Conservation (phyloP, 2,888 invertebrate species). For the Dasysyrphus tricinctus region DNA sequence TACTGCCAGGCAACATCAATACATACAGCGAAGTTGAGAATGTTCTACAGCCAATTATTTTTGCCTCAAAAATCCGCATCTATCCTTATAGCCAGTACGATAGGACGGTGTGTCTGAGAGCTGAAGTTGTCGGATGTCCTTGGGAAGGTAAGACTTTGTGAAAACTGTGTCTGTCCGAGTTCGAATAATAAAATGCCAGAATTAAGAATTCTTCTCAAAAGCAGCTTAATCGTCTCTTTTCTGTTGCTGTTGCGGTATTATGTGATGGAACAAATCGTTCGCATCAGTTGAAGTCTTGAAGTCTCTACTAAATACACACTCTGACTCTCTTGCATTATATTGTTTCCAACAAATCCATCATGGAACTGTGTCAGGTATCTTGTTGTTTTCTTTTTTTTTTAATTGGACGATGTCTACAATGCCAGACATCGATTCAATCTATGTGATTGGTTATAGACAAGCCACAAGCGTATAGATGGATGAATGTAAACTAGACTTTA, state of each 20-base stretch:
- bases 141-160: conserved; percentile 87
- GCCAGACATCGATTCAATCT: conserved; percentile 17
- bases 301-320: not conserved
- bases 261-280: not conserved
- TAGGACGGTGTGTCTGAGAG: conserved; percentile 91
- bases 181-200: conserved; percentile 20
- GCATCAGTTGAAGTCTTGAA: conserved; percentile 6
- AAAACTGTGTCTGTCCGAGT: conserved; percentile 16
- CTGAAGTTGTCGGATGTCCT: conserved; percentile 91
- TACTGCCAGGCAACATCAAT: conserved; percentile 91
- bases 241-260: not conserved
- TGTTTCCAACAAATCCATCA: conserved; percentile 33
- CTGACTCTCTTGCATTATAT: not conserved
- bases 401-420: conserved; percentile 29
- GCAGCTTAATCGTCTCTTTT: conserved; percentile 15
- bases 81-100: conserved; percentile 91
- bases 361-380: conserved; percentile 33
- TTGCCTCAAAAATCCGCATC: conserved; percentile 90
- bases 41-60: conserved; percentile 89
- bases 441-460: conserved; percentile 24
- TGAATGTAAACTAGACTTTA: conserved; percentile 6
- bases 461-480: conserved; percentile 1
- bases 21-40: conserved; percentile 90
- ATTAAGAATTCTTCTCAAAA: conserved; percentile 1
- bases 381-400: conserved; percentile 11